Percentiles rank a stretch among this genome's conserved stretches.
Conservation (phyloP, 1,140 invertebrate species). For the Pseudomyrmex gracilis region DNA sequence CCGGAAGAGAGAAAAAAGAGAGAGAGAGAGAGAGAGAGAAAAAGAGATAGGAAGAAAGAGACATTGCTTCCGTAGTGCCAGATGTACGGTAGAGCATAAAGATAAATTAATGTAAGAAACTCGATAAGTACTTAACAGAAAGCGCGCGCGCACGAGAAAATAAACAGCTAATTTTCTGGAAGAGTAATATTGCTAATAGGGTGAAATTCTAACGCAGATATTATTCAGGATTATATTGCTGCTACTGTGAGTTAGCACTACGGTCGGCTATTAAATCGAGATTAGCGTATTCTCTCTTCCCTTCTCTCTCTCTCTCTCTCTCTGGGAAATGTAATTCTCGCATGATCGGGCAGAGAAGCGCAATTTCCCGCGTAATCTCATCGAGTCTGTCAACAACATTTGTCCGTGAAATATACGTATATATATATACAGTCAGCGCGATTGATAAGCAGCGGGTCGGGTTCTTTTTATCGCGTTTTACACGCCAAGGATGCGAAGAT, state of each 20-base stretch:
- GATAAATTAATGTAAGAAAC: no score
- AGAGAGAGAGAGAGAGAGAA: background rate
- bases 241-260: background rate
- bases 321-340: constrained; percentile 28
- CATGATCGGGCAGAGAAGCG: constrained; percentile 7
- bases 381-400: constrained; percentile 9
- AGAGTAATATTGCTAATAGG: constrained; percentile 6
- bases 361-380: background rate
- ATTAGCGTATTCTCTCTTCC: constrained; percentile 27
- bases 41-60: background rate
- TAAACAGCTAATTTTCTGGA: constrained; percentile 4
- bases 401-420: background rate
- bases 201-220: constrained; percentile 40
- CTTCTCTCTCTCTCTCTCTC: background rate
- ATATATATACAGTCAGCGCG: no score
- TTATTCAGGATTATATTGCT: constrained; percentile 22
- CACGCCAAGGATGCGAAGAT: constrained; percentile 59
- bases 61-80: no score
- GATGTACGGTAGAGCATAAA: no score
- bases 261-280: constrained; percentile 31
- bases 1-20: background rate
- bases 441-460: constrained; percentile 5
- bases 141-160: no score
- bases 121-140: background rate
- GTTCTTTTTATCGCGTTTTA: constrained; percentile 26